These are phyloP conservation scores for Phlogophora meticulosa DNA, from an alignment of 2,888 invertebrate species.

Conservation along the genomic window DNA sequence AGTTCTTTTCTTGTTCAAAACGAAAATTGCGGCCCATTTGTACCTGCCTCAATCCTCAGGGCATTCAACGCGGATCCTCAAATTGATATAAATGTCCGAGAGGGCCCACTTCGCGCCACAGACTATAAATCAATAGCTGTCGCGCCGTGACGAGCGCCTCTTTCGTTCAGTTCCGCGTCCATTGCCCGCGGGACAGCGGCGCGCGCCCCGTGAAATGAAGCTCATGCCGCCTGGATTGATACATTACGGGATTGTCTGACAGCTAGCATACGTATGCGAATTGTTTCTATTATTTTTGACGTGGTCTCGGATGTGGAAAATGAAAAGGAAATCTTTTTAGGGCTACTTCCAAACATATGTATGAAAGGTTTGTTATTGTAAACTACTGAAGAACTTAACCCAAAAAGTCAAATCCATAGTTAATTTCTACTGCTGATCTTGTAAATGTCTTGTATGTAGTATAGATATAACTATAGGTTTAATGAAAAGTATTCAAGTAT, in stretches of 20 bases:
- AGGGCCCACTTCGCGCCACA: slow-evolving; percentile 32
- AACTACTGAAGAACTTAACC: not conserved
- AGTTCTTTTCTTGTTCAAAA: slow-evolving; percentile 14
- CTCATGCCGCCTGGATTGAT: slow-evolving; percentile 48
- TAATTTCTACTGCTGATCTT: too few relatives aligned
- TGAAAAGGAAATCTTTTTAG: slow-evolving; percentile 22
- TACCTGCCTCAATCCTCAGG: slow-evolving; percentile 36
- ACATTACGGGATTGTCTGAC: slow-evolving; percentile 44
- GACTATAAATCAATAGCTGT: slow-evolving; percentile 60
- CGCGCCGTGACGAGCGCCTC: slow-evolving; percentile 41
- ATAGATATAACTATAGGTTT: too few relatives aligned
- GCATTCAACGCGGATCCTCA: slow-evolving; percentile 37
- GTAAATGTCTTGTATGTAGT: too few relatives aligned
- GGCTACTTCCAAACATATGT: not conserved
- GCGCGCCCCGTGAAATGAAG: slow-evolving; percentile 64
- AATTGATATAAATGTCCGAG: slow-evolving; percentile 65
- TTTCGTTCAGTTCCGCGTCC: slow-evolving; percentile 34
- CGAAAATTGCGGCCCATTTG: slow-evolving; percentile 26
- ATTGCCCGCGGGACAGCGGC: slow-evolving; percentile 47
- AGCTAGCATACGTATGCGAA: slow-evolving; percentile 35
- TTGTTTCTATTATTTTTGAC: slow-evolving; percentile 50
- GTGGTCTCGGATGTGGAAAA: slow-evolving; percentile 32
- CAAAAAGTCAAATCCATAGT: too few relatives aligned
- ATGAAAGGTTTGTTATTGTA: slow-evolving; percentile 12
- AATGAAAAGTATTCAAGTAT: too few relatives aligned